These are phyloP conservation scores for Gila robusta DNA, from an alignment of 2,797 vertebrate genomes.

Conservation along the genomic window DNA sequence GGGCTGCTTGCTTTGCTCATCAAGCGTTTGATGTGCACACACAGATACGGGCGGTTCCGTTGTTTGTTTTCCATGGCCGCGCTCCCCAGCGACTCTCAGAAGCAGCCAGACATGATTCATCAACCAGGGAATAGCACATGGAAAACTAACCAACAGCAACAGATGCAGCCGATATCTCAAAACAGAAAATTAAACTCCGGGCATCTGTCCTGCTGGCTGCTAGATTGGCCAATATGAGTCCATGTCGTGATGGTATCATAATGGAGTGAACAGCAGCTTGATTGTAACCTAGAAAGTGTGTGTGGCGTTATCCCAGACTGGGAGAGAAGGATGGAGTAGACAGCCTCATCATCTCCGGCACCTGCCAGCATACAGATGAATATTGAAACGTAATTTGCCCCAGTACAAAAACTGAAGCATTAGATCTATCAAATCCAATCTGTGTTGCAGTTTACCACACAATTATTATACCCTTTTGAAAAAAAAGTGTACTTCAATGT, in stretches of 20 bases:
- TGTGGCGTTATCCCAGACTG: neutral
- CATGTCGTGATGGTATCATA: slow-evolving; percentile 26
- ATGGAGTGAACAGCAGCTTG: slow-evolving; percentile 17
- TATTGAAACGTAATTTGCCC: slow-evolving; percentile 59
- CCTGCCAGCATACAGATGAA: slow-evolving; percentile 45
- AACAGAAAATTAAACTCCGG: slow-evolving; percentile 49
- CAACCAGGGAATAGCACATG: slow-evolving; percentile 20
- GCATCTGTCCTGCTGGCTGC: slow-evolving; percentile 47
- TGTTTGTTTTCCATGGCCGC: slow-evolving; percentile 49
- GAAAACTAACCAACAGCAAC: slow-evolving; percentile 41
- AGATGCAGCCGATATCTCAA: slow-evolving; percentile 49
- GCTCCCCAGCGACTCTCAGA: slow-evolving; percentile 43
- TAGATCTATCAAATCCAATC: slow-evolving; percentile 45
- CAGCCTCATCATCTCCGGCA: slow-evolving; percentile 33
- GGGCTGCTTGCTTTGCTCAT: slow-evolving; percentile 15
- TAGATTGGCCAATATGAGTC: slow-evolving; percentile 9
- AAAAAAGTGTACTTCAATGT: neutral
- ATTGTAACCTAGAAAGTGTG: slow-evolving; percentile 24
- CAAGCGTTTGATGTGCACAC: slow-evolving; percentile 48
- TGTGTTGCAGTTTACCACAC: slow-evolving; percentile 32
- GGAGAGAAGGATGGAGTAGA: slow-evolving; percentile 27
- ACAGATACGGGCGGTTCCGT: neutral
- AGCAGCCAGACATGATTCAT: slow-evolving; percentile 45
- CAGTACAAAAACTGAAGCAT: slow-evolving; percentile 25
- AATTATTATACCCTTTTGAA: slow-evolving; percentile 25